phyloP scores from a whole-genome alignment of 2,888 invertebrate species.

The Aphidoletes aphidimyza region DNA sequence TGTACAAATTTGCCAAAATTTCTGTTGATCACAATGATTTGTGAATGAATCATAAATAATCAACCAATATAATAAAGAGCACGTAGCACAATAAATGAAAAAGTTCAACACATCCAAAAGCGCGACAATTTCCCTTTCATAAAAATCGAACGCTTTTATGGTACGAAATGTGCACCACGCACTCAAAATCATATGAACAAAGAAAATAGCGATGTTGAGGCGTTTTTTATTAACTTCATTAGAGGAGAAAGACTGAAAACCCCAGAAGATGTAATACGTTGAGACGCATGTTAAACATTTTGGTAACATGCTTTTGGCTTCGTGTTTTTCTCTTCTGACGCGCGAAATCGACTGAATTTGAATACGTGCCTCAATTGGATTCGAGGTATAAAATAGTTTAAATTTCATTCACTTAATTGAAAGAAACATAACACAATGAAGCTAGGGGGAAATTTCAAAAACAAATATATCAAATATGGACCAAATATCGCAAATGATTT shows the following conservation, averaged over 20 bases:
- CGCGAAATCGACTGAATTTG: too few species aligned
- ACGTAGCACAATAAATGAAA: not conserved
- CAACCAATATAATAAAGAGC: not conserved
- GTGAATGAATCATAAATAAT: not conserved
- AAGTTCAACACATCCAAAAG: not conserved
- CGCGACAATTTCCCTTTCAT: not conserved
- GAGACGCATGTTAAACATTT: not conserved
- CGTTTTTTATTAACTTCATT: not conserved
- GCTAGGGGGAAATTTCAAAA: too few species aligned
- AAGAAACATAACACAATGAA: too few species aligned
- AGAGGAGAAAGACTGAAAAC: not conserved
- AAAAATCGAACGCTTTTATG: not conserved
- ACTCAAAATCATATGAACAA: not conserved
- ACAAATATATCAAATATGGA: too few species aligned
- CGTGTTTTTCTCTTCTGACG: too few species aligned
- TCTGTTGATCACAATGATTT: not conserved
- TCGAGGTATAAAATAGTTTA: too few species aligned
- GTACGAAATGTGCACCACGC: not conserved
- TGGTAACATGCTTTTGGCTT: too few species aligned
- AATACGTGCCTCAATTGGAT: too few species aligned
- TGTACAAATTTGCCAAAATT: not conserved
- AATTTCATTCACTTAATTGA: too few species aligned
- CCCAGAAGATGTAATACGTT: not conserved
- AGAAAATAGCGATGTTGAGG: not conserved
- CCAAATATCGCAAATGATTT: too few species aligned